Evolutionary conservation across 2,797 vertebrate genomes (phyloP), one percentile per base, ranked within the genome.

Genomic region (Dallia pectoralis): DNA sequence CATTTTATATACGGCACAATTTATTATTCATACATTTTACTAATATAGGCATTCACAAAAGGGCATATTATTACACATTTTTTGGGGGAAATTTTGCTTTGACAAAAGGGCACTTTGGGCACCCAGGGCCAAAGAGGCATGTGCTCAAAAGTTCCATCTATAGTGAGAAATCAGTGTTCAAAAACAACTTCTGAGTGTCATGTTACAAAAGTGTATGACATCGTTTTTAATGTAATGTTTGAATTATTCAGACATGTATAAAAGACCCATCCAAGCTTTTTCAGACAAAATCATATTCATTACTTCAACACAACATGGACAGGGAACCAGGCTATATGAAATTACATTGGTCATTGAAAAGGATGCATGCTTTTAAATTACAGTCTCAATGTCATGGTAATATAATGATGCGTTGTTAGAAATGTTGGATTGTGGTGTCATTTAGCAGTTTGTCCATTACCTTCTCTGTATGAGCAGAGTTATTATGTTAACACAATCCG

Each of bases 401-500:
- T 78, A 77, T 70, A 64, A 76, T 76, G 44, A 27, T 59, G 75
- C 86, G 72, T n/a, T 68, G 47, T 63, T 77, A 63, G 59, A 83
- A 85, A 85, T 74, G 67, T 70, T 68, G 33, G 70, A 78, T 76
- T 72, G 66, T 69, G 79, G 73, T 64, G 76, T 84, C 70, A 70
- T 75, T 61, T 73, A 72, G 74, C 70, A 74, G 61, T 71, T 11
- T 69, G 33, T 81, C 59, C 71, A 67, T 81, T 75, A 85, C 84
- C 80, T 86, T 61, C 77, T 88, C 68, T 87, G 77, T 79, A 53
- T 72, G 82, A 74, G 25, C 81, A 84, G 47, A 80, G 83, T 85
- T 81, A 84, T 88, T 82, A 82, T 71, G 51, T 79, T 74, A 74
- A 85, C 79, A 79, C 83, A 82, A 80, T 81, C 78, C 79, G 30